Evolutionary conservation across 2,888 invertebrate species (phyloP).

Genomic region (Autographa pulchrina): DNA sequence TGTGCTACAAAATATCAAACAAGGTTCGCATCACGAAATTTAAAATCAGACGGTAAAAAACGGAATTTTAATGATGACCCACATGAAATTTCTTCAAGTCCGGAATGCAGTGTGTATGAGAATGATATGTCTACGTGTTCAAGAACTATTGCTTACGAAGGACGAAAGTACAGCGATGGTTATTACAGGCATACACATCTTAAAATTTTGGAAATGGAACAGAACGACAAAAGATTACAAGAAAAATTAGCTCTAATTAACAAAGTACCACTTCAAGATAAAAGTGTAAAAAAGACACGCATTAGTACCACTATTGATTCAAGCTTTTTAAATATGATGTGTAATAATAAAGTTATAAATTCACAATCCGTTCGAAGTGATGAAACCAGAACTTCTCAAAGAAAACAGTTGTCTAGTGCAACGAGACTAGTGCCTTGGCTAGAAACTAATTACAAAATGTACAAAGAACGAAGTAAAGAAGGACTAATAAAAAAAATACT

Average conservation of each 20-base stretch:
- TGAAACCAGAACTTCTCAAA: constrained; percentile 21
- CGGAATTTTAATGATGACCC: constrained; percentile 4
- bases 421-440: constrained; percentile 77
- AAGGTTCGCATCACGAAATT: constrained; percentile 11
- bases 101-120: constrained; percentile 25
- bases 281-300: constrained; percentile 14
- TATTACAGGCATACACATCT: constrained; percentile 74
- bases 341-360: constrained; percentile 19
- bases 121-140: constrained; percentile 61
- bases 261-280: constrained; percentile 14
- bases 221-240: constrained; percentile 73
- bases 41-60: neutral
- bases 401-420: constrained; percentile 57
- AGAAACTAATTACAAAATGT: constrained; percentile 76
- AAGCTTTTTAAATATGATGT: constrained; percentile 28
- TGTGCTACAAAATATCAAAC: neutral
- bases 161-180: constrained; percentile 70
- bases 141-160: constrained; percentile 68
- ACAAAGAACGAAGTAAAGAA: constrained; percentile 68
- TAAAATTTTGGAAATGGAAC: constrained; percentile 79
- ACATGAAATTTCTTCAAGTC: constrained; percentile 16
- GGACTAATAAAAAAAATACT: constrained; percentile 69
- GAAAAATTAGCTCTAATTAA: constrained; percentile 64
- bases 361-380: neutral
- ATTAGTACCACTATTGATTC: constrained; percentile 18